Conservation (phyloP, 2,888 invertebrate genomes). For the Ophion costatus region DNA sequence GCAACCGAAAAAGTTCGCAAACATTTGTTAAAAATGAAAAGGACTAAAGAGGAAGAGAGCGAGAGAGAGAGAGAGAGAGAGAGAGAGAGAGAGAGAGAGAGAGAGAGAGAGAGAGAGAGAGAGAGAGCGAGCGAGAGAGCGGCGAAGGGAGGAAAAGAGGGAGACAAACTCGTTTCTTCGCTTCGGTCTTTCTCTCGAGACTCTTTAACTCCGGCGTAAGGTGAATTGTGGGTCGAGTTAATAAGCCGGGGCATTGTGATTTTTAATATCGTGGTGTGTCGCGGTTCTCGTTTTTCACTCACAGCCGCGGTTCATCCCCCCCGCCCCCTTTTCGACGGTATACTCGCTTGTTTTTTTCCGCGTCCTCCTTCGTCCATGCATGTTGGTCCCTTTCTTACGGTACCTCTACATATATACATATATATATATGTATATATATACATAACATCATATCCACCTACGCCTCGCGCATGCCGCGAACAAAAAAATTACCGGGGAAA, state of each 20-base stretch:
- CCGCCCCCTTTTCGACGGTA: conserved; percentile 22
- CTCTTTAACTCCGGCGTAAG: conserved; percentile 29
- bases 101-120: not conserved
- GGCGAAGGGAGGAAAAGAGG: not conserved
- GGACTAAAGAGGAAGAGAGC: not conserved
- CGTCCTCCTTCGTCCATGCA: conserved; percentile 62
- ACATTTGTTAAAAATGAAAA: not conserved
- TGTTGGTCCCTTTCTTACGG: conserved; percentile 49
- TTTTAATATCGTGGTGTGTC: conserved; percentile 77
- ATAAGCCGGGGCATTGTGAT: conserved; percentile 79
- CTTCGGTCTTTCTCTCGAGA: not conserved
- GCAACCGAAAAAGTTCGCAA: conserved; percentile 9
- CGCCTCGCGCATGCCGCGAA: conserved; percentile 31
- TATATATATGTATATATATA: not conserved
- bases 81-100: not conserved
- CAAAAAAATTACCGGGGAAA: conserved; percentile 50
- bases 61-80: not conserved
- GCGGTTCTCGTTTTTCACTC: conserved; percentile 58
- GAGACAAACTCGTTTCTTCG: conserved; percentile 25
- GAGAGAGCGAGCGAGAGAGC: not conserved
- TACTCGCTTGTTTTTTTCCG: conserved; percentile 21
- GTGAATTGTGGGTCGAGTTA: conserved; percentile 79
- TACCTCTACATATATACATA: conserved; percentile 17
- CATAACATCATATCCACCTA: conserved; percentile 43
- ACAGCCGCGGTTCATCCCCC: conserved; percentile 39